Evolutionary conservation across 2,888 invertebrate species (phyloP), one percentile per base, ranked within the genome.

Genomic region (Pardosa pseudoannulata): DNA sequence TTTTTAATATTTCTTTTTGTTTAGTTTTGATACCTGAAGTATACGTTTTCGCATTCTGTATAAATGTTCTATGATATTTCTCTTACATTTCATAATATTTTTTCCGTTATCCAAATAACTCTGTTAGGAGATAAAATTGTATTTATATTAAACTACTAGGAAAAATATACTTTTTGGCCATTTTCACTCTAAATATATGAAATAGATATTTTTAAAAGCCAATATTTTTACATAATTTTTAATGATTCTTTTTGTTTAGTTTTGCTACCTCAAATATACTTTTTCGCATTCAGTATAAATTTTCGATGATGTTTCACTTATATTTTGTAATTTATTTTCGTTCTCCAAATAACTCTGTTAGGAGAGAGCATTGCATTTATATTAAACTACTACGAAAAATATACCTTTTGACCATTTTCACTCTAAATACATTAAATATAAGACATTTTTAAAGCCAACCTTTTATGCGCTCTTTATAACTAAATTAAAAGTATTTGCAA

Each of bases 1-100:
- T n/a, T n/a, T n/a, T n/a, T n/a, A n/a, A n/a, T n/a, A 32, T 80
- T 27, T 70, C 11, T 64, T 78, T 68, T 56, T 19, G 36, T 62
- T 46, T 28, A 41, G 71, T 76, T 71, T 39, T 27, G 50, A 50
- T 72, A 83, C 23, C 23, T 56, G 5, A 56, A 56, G 11, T 56
- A 23, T 56, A 56, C 56, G 56, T 56, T 56, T 56, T 56, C 56
- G 23, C 23, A 56, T 56, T 11, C 23, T 23, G 23, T 23, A 56
- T 23, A 19, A 23, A 19, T 56, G 2, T 23, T 56, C 5, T 56
- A 23, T 23, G 56, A 23, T 56, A 23, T 56, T 23, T 23, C 5
- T 6, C 5, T 56, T 23, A 16, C 23, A 23, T 56, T n/a, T 23
- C 5, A 23, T 23, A 23, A 3, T 56, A 23, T 56, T 23, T 23